These are phyloP conservation scores for Papilio elwesi DNA, from an alignment of 2,888 invertebrate species.

Conservation along the genomic window DNA sequence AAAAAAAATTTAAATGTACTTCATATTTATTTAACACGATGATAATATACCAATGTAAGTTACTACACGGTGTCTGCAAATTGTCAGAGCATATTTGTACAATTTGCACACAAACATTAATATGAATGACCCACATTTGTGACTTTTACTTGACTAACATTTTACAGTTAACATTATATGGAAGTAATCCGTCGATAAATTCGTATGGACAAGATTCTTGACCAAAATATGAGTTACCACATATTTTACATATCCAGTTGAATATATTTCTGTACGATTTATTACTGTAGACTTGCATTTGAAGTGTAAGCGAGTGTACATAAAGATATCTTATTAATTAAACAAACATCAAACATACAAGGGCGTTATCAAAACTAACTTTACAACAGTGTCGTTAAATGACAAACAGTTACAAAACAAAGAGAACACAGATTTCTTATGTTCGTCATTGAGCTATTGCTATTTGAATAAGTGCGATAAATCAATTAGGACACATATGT, in stretches of 20 bases:
- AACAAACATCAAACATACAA: conserved; percentile 40
- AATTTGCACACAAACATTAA: conserved; percentile 33
- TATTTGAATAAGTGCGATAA: conserved; percentile 60
- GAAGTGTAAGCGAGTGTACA: conserved; percentile 40
- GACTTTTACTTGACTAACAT: conserved; percentile 35
- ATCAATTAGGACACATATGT: conserved; percentile 56
- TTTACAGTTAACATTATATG: conserved; percentile 32
- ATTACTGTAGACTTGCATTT: conserved; percentile 18
- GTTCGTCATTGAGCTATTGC: conserved; percentile 53
- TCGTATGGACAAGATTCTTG: background rate
- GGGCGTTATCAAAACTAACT: conserved; percentile 27
- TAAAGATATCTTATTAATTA: conserved; percentile 42
- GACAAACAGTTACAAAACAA: conserved; percentile 59
- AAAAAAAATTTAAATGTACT: background rate
- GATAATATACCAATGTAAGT: conserved; percentile 23
- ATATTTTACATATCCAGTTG: background rate
- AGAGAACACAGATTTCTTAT: conserved; percentile 57
- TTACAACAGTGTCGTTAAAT: conserved; percentile 21
- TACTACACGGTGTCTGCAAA: conserved; percentile 14
- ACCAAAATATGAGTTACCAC: background rate
- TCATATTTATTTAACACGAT: no score
- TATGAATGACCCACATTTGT: conserved; percentile 33
- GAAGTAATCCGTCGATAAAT: conserved; percentile 11
- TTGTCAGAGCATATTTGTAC: conserved; percentile 28
- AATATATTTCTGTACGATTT: background rate